Evolutionary conservation across 2,113 vertebrate species (phyloP), one percentile per base, ranked within the genome.

Genomic region (Lagopus leucura): DNA sequence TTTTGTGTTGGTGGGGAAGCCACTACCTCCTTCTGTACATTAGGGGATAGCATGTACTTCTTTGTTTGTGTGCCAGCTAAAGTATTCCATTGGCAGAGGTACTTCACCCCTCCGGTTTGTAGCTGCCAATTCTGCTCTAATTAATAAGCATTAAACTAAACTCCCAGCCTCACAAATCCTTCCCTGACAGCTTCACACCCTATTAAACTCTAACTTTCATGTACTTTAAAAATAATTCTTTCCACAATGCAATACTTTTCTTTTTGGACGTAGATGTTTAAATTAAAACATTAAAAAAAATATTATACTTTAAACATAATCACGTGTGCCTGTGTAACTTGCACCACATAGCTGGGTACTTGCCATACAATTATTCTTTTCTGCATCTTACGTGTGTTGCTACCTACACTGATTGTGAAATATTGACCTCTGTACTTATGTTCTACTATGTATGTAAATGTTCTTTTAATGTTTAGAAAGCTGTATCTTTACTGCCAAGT

Each of bases 111-210:
- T 94, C 74, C 83, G 84, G 55, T 87, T 82, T 89, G 25, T 71
- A 80, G 50, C 71, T 96, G 69, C 89, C 92, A 92, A 80, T 95
- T 91, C 88, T 76, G 27, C 71, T 94, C 61, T 89, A 92, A 92
- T 95, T 96, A 96, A 88, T 90, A 91, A 94, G 71, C 77, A 65
- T 93, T 92, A 92, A 89, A 86, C 64, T 88, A 55, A 89, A 94
- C 55, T 86, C 63, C 48, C 81, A 93, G 32, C 40, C 83, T 84
- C 82, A 92, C 64, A 87, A 88, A 88, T 93, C 72, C 83, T 92
- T 94, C 36, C 19, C 82, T 81, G 91, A 86, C 85, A 92, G 74
- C 87, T 93, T 96, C 71, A 66, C 87, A 92, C 72, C 42, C 50
- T 89, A 47, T 91, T 92, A 95, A 94, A 89, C 13, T 20, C 75